Conservation (phyloP, 2,113 vertebrate species). For the Xyliphius kryptos region DNA sequence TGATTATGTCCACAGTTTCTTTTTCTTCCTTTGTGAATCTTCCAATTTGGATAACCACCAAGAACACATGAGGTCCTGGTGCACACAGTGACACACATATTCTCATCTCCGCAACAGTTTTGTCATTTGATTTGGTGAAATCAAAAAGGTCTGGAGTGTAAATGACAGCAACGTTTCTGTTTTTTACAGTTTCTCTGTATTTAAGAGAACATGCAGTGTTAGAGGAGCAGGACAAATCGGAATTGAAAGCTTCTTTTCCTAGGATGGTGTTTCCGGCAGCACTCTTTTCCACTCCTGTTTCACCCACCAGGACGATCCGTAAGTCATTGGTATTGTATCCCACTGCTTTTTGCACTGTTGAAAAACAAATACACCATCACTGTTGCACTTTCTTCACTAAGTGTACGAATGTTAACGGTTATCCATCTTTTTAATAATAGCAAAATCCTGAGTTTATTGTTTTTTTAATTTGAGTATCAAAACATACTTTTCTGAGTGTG, state of each 20-base stretch:
- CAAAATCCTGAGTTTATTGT: not conserved
- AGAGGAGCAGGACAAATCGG: not conserved
- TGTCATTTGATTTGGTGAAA: not conserved
- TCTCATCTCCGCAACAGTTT: not conserved
- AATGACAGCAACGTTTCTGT: conserved; percentile 11
- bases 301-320: conserved; percentile 29
- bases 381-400: not conserved
- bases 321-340: not conserved
- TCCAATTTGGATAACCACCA: too few relatives aligned
- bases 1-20: conserved; percentile 30
- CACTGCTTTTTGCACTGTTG: too few relatives aligned
- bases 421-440: not conserved
- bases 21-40: too few relatives aligned
- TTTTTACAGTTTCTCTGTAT: not conserved
- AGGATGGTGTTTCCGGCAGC: conserved; percentile 30
- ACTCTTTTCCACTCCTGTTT: conserved; percentile 36
- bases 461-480: too few relatives aligned
- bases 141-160: too few relatives aligned
- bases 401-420: not conserved
- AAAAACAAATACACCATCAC: conserved; percentile 14
- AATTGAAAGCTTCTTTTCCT: conserved; percentile 10
- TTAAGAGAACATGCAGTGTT: conserved; percentile 11
- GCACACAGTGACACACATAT: conserved; percentile 20
- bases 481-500: too few relatives aligned
- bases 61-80: conserved; percentile 33